These are phyloP conservation scores for Tauraco hartlaubi DNA, from an alignment of 2,797 vertebrate species.

Conservation along the genomic window DNA sequence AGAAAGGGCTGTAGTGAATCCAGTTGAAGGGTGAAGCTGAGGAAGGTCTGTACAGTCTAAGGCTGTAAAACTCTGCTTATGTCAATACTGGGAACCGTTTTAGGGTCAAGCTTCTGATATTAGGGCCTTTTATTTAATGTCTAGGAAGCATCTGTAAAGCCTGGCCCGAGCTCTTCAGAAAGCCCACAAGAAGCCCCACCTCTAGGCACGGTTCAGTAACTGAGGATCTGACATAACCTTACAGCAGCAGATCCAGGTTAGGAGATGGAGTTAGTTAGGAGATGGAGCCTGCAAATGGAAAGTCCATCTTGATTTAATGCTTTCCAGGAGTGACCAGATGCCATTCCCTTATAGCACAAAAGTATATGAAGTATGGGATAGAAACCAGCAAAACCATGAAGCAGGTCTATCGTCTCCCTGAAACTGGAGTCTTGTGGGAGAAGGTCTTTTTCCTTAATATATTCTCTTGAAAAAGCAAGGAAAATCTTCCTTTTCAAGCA, in stretches of 20 bases:
- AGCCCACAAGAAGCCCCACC: not conserved
- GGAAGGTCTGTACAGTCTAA: not conserved
- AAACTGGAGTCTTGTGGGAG: not conserved
- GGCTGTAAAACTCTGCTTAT: not conserved
- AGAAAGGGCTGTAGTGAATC: not conserved
- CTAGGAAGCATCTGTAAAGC: not conserved
- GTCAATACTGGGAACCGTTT: not conserved
- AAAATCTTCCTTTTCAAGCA: not conserved
- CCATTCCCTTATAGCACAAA: not conserved
- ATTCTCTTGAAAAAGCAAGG: not conserved
- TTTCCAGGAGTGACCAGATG: not conserved
- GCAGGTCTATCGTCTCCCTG: not conserved
- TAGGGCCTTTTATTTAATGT: not conserved
- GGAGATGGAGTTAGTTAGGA: not conserved
- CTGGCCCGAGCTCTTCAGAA: not conserved
- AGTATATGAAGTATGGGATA: not conserved
- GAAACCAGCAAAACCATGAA: not conserved
- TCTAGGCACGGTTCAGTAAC: not conserved
- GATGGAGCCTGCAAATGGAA: not conserved
- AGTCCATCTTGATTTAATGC: not conserved
- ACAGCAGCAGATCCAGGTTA: not conserved
- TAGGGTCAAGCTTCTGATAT: not conserved
- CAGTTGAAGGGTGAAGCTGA: not conserved
- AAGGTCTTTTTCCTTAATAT: not conserved
- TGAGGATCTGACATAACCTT: not conserved